Base-by-base conservation (phyloP, 2,888 invertebrate species). In the Chymomyza caudatula region DNA sequence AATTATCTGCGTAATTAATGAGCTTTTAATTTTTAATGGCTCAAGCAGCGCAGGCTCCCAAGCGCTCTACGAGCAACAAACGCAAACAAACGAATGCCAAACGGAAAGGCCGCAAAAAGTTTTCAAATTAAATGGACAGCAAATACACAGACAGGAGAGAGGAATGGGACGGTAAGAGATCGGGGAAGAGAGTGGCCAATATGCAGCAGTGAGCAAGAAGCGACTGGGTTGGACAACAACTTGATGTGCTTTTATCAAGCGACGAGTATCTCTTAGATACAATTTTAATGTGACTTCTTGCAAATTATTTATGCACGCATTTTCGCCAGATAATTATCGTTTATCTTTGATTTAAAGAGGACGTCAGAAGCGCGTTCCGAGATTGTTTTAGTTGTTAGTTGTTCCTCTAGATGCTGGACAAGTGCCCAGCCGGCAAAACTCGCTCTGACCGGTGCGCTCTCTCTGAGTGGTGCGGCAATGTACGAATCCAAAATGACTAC, bases 1-100 rank as follows among this genome's bases (percentile, higher is more conserved):
- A 87, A 88, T 89, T 88, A 88, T 89, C 87, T 82, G 77, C 72
- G 71, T 89, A 88, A 89, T 88, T 88, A 88, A 89, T 89, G 88
- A 89, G 86, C 85, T 89, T 89, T 88, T 88, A 89, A 89, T 88
- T 88, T 87, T 88, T 80, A 88, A 88, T 87, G 77, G 75, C 68
- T 71, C 77, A 60, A 67, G 71, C 76, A 62, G 56, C 79, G 72
- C 79, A 72, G 74, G 68, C 78, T 71, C 71, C 71, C 73, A 67
- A 61, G 59, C 29, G 29, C 11, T 11, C n/a, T 64, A 49, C 64
- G 65, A 54, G 52, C n/a, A 54, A 22, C 17, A 37, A 55, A 44
- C 37, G 49, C 52, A 60, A 63, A 59, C 61, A 56, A 65, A 67
- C 23, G n/a, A 60, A 59, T 17, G 47, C 47, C 15, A 63, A 65